Evolutionary conservation across 2,888 invertebrate genomes (phyloP), one percentile per base, ranked within the genome.

Genomic region (Mamestra brassicae): DNA sequence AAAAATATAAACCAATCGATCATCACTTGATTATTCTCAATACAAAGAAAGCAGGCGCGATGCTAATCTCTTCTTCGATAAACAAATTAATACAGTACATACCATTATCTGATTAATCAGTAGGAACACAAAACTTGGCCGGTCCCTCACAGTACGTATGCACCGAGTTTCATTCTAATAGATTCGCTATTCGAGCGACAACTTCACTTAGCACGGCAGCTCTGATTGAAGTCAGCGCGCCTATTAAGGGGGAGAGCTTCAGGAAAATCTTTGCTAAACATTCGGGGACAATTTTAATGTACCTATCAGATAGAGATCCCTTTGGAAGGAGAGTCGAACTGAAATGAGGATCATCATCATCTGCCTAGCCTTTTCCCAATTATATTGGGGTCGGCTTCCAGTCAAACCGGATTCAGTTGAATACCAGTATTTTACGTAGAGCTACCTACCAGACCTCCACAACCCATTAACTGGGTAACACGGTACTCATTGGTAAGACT

Each of bases 211-310:
- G 89, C 85, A 80, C 87, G 86, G 83, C 83, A 76, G 83, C 84
- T 89, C 88, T 91, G 91, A 92, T 91, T 91, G 88, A 91, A 91
- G 87, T 87, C 88, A 84, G 86, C 78, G 75, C 80, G 80, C 76
- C 65, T 66, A 80, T 93, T 93, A 93, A 93, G 93, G 92, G 76
- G 74, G 85, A 84, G 88, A 1, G 4, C 15, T 0, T 3, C 4
- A 11, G 7, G 55, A 52, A 7, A 42, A 26, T 3, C 3, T 3
- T 55, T 47, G 47, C 11, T n/a, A 47, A 69, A 38, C 11, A 2
- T 45, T 47, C 3, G 42, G 13, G 34, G 10, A 36, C 11, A 52
- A 13, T 47, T 42, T 10, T 5, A 10, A 8, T 36, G 11, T 6
- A n/a, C n/a, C n/a, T n/a, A n/a, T 17, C 47, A 15, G 17, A 10